Base-by-base conservation (phyloP, 2,888 invertebrate genomes). In the Apeira syringaria region DNA sequence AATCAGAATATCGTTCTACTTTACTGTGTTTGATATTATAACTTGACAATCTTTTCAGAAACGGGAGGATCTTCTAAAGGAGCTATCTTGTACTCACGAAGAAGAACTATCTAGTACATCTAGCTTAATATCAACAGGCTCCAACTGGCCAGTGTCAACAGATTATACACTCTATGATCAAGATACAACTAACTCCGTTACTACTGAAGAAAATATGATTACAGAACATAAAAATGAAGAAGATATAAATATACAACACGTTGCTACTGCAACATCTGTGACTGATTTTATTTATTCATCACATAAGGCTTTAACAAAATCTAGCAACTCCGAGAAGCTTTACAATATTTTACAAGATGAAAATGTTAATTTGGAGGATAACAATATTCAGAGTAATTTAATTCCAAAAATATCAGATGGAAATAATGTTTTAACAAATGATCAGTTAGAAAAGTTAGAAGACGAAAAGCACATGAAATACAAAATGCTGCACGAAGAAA, bases 51-150 rank as follows among this genome's bases (percentile, higher is more conserved):
- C 5, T 5, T 36, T 32, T 7, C 80, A 93, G 93, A 91, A 93
- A 80, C 91, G 91, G 1, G 92, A 92, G 63, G 91, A 92, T 32
- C 85, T 93, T 52, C 77, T 93, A 25, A 87, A 81, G 57, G 91
- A 92, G 50, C 75, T 93, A 12, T 91, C 92, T 1, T 93, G 93
- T 63, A 74, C 80, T 6, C 91, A 92, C 46, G 84, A 88, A 45
- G 85, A 89, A 39, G 90, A 90, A 31, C 59, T 68, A 17, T 75
- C 81, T 24, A 85, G 73, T 31, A 51, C 74, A 33, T 34, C 60
- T 5, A 62, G 49, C 41, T 43, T 63, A 8, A 59, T 61, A 13
- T 67, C 76, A 31, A 63, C 68, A 10, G 64, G 61, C 22, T 65
- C 62, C 5, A 65, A 66, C 2, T 71, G 74, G 62, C 56, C 70